Evolutionary conservation across 53 echinoderm and acorn worm genomes (phyloP).

Genomic region (Astropecten irregularis): DNA sequence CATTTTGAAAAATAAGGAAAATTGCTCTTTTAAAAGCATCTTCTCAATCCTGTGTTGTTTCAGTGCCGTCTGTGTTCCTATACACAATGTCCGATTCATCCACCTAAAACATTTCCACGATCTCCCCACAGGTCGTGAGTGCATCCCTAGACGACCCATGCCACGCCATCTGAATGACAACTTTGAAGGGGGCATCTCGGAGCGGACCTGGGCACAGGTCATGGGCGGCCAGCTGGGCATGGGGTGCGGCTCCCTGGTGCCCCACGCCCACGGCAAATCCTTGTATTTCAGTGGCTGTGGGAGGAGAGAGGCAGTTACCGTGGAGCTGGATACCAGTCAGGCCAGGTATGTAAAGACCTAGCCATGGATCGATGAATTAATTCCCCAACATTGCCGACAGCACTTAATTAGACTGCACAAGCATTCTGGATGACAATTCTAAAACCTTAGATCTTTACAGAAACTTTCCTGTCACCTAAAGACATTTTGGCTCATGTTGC

Average conservation of each 20-base stretch:
- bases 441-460: neutral
- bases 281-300: slow-evolving; percentile 95
- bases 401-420: too few relatives aligned
- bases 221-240: slow-evolving; percentile 78
- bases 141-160: slow-evolving; percentile 59
- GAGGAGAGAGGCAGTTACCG: slow-evolving; percentile 83
- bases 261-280: slow-evolving; percentile 90
- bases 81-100: too few relatives aligned
- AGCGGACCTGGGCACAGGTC: slow-evolving; percentile 70
- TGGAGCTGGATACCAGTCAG: slow-evolving; percentile 76
- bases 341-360: slow-evolving; percentile 61
- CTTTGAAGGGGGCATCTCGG: slow-evolving; percentile 72
- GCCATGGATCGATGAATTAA: neutral
- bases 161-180: slow-evolving; percentile 72
- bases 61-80: too few relatives aligned
- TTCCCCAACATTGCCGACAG: too few relatives aligned
- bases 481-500: too few relatives aligned
- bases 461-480: neutral
- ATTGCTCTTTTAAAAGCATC: too few relatives aligned
- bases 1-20: too few relatives aligned
- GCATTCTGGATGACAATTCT: neutral
- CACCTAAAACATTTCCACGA: too few relatives aligned
- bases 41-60: too few relatives aligned
- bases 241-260: slow-evolving; percentile 88
- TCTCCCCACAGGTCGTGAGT: slow-evolving; percentile 67